Base-by-base conservation (phyloP, 1,140 invertebrate genomes). In the Papilio glaucus region DNA sequence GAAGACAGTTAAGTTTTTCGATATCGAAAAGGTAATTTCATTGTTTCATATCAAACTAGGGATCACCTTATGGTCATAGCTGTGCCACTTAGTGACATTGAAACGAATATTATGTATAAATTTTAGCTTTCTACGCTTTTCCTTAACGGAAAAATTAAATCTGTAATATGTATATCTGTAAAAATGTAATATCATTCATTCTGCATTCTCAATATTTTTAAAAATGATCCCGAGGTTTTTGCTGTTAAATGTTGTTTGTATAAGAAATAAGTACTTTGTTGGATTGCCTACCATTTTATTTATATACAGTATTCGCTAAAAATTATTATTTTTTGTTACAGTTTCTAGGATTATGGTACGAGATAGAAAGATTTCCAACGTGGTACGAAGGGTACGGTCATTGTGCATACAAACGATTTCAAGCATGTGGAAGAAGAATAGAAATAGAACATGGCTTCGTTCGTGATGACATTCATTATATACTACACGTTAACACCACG, bases 261-360 rank as follows among this genome's bases (percentile, higher is more conserved):
- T 33, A 33, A 33, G 29, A 33, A 33, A 33, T 33, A 33, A 33
- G 29, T 33, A 33, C 29, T 33, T 33, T 3, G 2, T 33, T 33
- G 2, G 29, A 33, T 6, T 33, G 29, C 29, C 29, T 33, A 6
- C 6, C 29, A 6, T n/a, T 33, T 33, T 6, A 6, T 33, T 33
- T 6, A 6, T 33, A n/a, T n/a, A n/a, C n/a, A n/a, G 2, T 33
- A 33, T 33, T 33, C 29, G 29, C 6, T 33, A 33, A 33, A 33
- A 6, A 33, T 33, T 6, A 6, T 6, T 33, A 33, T 63, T 38
- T 29, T 24, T 9, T 29, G 1, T 86, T 83, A 37, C 76, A 93
- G 91, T 93, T 93, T 68, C 73, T 88, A 8, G 91, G 91, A 1
- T 75, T 75, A 62, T 93, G 91, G 91, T 88, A 88, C 60, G 88